These are phyloP conservation scores for Pocillopora damicornis DNA, from an alignment of 64 coral and sea anemone genomes.

Conservation along the genomic window DNA sequence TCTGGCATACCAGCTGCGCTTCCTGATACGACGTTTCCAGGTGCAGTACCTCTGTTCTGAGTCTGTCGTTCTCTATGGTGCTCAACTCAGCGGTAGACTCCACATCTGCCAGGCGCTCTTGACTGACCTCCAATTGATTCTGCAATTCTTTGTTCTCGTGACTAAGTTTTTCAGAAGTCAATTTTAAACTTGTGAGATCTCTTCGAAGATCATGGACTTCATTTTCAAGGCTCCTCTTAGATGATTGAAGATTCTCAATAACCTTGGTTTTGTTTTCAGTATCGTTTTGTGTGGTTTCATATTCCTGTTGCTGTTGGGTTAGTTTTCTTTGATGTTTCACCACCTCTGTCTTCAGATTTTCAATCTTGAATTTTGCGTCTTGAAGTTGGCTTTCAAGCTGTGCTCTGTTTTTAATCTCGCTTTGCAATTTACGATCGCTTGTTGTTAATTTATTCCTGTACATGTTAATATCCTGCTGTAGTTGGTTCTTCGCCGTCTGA, in stretches of 20 bases:
- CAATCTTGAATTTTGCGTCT: conserved; percentile 33
- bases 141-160: conserved; percentile 50
- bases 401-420: conserved; percentile 42
- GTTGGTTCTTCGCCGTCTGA: conserved; percentile 45
- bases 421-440: conserved; percentile 47
- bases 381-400: conserved; percentile 53
- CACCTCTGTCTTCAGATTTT: conserved; percentile 8
- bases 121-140: conserved; percentile 36
- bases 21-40: conserved; percentile 69
- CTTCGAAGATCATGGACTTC: conserved; percentile 57
- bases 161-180: conserved; percentile 29
- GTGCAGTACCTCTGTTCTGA: conserved; percentile 40
- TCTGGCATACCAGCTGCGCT: conserved; percentile 57
- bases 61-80: conserved; percentile 53
- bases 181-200: conserved; percentile 21
- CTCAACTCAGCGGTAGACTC: conserved; percentile 34
- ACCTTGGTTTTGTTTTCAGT: conserved; percentile 12
- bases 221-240: conserved; percentile 55
- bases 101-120: conserved; percentile 32
- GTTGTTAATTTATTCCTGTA: conserved; percentile 44
- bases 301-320: conserved; percentile 25
- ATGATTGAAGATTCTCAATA: conserved; percentile 58
- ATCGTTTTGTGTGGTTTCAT: background rate
- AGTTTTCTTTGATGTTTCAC: conserved; percentile 12
- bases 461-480: conserved; percentile 54